Percentiles rank a stretch among this genome's conserved stretches.
phyloP scores from a whole-genome alignment of 2,888 invertebrate species.

The Brachylomia viminalis region DNA sequence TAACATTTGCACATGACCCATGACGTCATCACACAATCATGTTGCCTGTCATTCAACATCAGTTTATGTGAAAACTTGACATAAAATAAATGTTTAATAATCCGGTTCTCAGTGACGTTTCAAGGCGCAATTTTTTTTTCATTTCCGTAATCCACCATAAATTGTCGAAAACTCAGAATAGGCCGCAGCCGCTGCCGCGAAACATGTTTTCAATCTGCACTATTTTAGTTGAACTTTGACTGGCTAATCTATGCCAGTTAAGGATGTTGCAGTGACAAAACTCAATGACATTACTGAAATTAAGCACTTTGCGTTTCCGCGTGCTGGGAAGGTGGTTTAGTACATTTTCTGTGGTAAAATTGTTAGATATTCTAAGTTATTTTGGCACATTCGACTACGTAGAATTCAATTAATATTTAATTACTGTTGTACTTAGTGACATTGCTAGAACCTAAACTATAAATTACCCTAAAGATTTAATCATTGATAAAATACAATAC shows the following conservation, averaged over 20 bases:
- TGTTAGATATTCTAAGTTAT: no score
- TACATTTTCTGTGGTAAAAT: neutral
- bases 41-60: constrained; percentile 31
- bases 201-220: constrained; percentile 14
- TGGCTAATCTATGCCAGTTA: constrained; percentile 5
- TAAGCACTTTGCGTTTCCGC: neutral
- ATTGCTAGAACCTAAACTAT: no score
- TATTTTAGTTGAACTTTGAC: constrained; percentile 27
- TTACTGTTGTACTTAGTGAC: no score
- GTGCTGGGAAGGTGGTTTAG: neutral
- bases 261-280: constrained; percentile 7
- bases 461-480: no score
- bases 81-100: neutral
- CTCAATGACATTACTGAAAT: neutral
- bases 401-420: no score
- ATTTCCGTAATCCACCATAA: neutral
- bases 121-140: constrained; percentile 11
- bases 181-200: no score
- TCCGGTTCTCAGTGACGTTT: constrained; percentile 7
- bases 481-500: no score
- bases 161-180: constrained; percentile 19
- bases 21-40: constrained; percentile 17
- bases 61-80: neutral
- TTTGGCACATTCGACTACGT: no score
- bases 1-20: neutral